Conservation (phyloP, 2,888 invertebrate species). For the Acanthosepion pharaonis region DNA sequence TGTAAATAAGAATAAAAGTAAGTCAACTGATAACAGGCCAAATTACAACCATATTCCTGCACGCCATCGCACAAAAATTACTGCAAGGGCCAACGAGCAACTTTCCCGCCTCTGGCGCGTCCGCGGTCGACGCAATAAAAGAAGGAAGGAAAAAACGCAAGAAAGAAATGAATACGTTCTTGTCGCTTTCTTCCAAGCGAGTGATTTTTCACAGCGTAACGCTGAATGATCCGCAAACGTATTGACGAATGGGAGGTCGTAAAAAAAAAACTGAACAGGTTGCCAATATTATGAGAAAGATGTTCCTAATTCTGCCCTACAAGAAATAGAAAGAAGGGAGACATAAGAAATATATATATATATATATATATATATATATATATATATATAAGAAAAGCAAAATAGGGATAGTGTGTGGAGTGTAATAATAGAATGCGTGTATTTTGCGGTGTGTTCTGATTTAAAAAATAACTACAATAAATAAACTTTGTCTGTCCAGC, state of each 20-base stretch:
- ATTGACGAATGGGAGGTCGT: not conserved
- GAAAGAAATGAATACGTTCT: not conserved
- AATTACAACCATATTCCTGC: slow-evolving; percentile 33
- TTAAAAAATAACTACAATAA: too few species aligned
- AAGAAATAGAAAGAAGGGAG: not conserved
- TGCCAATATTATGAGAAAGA: slow-evolving; percentile 1
- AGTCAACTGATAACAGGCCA: slow-evolving; percentile 20
- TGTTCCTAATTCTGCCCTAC: not conserved
- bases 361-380: too few species aligned
- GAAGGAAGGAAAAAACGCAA: not conserved
- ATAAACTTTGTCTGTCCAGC: too few species aligned
- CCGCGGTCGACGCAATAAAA: not conserved
- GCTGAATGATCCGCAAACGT: not conserved
- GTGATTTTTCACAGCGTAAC: slow-evolving; percentile 18
- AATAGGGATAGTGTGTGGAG: not conserved
- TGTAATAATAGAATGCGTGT: not conserved
- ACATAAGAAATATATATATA: not conserved
- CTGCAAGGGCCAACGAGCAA: not conserved
- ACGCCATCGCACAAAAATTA: not conserved
- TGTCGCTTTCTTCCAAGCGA: not conserved
- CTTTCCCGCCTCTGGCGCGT: not conserved
- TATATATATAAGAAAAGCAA: not conserved
- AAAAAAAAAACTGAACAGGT: slow-evolving; percentile 15
- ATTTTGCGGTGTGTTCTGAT: too few species aligned
- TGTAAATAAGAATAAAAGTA: slow-evolving; percentile 1